Conservation (phyloP, 2,888 invertebrate species). For the Notocelia uddmanniana region DNA sequence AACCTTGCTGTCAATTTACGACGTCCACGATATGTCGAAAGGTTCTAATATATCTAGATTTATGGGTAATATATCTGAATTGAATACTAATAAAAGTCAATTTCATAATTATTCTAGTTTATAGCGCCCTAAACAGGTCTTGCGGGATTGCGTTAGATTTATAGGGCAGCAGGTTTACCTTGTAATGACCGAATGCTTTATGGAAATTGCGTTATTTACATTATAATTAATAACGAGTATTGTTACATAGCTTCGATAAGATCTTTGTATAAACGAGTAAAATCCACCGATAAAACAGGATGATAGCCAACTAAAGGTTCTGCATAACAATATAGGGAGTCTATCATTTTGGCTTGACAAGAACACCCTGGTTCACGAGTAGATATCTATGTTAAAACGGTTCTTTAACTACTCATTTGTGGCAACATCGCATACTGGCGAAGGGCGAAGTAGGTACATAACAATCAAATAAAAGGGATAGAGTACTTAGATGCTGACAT, state of each 20-base stretch:
- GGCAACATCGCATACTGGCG: background rate
- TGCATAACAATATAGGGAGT: background rate
- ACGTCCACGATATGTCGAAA: constrained; percentile 37
- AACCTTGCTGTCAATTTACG: constrained; percentile 49
- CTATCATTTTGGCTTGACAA: constrained; percentile 2
- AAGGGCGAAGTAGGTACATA: background rate
- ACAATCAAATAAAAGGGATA: background rate
- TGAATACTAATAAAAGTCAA: constrained; percentile 46
- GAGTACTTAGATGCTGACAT: background rate
- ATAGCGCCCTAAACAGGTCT: constrained; percentile 43
- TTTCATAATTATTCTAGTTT: constrained; percentile 45
- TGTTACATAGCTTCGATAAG: constrained; percentile 38
- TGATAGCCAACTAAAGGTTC: background rate
- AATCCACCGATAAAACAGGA: background rate
- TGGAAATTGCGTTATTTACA: constrained; percentile 55
- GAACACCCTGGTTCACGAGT: background rate
- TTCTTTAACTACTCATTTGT: background rate
- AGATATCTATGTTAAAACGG: background rate
- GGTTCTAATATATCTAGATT: constrained; percentile 37
- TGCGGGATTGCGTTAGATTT: constrained; percentile 50
- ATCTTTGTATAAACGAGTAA: constrained; percentile 9
- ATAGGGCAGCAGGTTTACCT: constrained; percentile 64
- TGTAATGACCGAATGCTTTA: constrained; percentile 61
- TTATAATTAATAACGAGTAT: constrained; percentile 39
- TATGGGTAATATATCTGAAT: constrained; percentile 42